Conservation (phyloP, 92 coral and sea anemone genomes). For the Meandrina meandrites region DNA sequence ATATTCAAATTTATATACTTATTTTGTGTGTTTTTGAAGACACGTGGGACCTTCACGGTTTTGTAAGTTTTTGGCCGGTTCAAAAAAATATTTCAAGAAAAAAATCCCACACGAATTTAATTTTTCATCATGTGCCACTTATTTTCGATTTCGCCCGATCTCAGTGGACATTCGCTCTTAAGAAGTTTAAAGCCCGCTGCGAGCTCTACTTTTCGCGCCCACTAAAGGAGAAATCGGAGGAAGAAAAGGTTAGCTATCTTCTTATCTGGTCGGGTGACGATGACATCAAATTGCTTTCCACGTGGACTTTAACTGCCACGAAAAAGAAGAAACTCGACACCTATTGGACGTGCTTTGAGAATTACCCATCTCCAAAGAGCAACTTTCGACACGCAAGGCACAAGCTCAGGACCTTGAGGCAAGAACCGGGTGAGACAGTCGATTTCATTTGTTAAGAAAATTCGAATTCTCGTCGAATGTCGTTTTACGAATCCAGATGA, state of each 20-base stretch:
- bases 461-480: constrained; percentile 67
- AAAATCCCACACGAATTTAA: too few relatives aligned
- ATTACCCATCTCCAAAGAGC: constrained; percentile 60
- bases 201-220: constrained; percentile 73
- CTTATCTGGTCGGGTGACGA: constrained; percentile 62
- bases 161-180: constrained; percentile 19
- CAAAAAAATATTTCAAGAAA: too few relatives aligned
- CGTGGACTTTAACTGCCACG: constrained; percentile 44
- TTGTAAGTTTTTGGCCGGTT: too few relatives aligned
- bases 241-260: constrained; percentile 48
- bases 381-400: constrained; percentile 57
- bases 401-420: constrained; percentile 27
- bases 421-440: constrained; percentile 59
- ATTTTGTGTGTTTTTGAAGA: too few relatives aligned
- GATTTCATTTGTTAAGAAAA: constrained; percentile 66
- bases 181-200: constrained; percentile 60
- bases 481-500: constrained; percentile 40
- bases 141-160: too few relatives aligned
- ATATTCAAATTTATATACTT: too few relatives aligned
- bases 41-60: too few relatives aligned
- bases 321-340: constrained; percentile 46
- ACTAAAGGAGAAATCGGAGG: constrained; percentile 49
- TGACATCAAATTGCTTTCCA: constrained; percentile 51
- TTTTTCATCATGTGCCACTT: too few relatives aligned
- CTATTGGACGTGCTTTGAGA: constrained; percentile 72